A percentile compares a stretch with the other conserved stretches of the same genome.
phyloP scores from a whole-genome alignment of 2,888 invertebrate species.

The Chalcis sispes region DNA sequence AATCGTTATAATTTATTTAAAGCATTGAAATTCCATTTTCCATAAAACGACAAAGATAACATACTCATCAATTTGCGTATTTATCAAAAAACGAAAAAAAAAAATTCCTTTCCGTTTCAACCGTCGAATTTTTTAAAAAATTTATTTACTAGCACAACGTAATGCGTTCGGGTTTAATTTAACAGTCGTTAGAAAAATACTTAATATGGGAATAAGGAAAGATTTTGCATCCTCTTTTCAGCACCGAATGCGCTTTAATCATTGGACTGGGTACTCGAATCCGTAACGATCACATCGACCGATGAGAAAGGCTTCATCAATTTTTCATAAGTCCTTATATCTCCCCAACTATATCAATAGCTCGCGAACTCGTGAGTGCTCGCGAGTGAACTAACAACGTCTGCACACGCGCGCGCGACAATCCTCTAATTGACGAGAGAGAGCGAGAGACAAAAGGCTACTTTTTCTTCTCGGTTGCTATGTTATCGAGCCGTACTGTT shows the following conservation, averaged over 20 bases:
- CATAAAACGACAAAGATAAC: too few relatives aligned
- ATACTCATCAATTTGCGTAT: too few relatives aligned
- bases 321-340: slow-evolving; percentile 58
- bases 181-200: slow-evolving; percentile 9
- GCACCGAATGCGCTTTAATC: slow-evolving; percentile 47
- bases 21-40: too few relatives aligned
- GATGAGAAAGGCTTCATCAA: slow-evolving; percentile 60
- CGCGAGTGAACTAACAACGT: too few relatives aligned
- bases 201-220: slow-evolving; percentile 19
- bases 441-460: not conserved
- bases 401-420: slow-evolving; percentile 5
- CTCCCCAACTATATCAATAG: not conserved
- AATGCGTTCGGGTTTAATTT: not conserved
- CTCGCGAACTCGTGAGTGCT: not conserved
- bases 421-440: slow-evolving; percentile 37
- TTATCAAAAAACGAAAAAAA: too few relatives aligned
- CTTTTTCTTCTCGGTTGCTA: slow-evolving; percentile 1
- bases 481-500: slow-evolving; percentile 36
- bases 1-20: too few relatives aligned
- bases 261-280: slow-evolving; percentile 25
- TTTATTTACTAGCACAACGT: not conserved
- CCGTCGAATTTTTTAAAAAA: too few relatives aligned
- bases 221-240: slow-evolving; percentile 29
- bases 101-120: too few relatives aligned
- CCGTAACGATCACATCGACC: slow-evolving; percentile 43